phyloP scores from a whole-genome alignment of 2,113 vertebrate genomes.

The Brachirus orientalis region DNA sequence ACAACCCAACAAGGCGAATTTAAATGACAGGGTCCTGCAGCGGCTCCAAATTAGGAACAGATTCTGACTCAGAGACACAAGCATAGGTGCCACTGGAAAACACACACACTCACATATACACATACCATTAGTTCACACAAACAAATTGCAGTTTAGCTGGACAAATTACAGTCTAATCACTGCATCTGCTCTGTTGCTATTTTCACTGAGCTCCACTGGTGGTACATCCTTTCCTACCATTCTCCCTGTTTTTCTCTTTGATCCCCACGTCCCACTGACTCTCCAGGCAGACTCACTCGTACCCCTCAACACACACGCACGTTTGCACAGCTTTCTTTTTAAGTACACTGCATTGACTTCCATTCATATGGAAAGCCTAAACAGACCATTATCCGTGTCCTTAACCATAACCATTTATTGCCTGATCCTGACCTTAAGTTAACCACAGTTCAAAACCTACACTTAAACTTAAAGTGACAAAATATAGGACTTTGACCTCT shows the following conservation, averaged over 20 bases:
- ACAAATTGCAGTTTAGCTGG: constrained; percentile 3
- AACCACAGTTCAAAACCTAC: background rate
- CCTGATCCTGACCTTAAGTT: too few relatives aligned
- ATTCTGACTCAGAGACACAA: constrained; percentile 2
- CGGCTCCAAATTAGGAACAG: constrained; percentile 9
- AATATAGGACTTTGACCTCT: too few relatives aligned
- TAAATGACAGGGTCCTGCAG: constrained; percentile 12
- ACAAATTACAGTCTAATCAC: constrained; percentile 25
- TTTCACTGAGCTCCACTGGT: constrained; percentile 30
- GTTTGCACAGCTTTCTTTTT: background rate
- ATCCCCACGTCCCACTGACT: constrained; percentile 34
- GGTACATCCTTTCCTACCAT: constrained; percentile 23
- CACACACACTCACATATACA: background rate
- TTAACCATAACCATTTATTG: too few relatives aligned
- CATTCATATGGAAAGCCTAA: too few relatives aligned
- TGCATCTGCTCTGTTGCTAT: constrained; percentile 27
- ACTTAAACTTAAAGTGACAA: too few relatives aligned
- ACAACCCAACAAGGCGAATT: background rate
- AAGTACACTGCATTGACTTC: too few relatives aligned
- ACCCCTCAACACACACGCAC: background rate
- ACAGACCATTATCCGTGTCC: too few relatives aligned
- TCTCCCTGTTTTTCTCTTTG: constrained; percentile 21
- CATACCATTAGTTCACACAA: constrained; percentile 11
- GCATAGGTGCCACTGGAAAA: too few relatives aligned
- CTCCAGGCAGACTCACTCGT: background rate